A percentile compares a stretch with the other conserved stretches of the same genome.
Evolutionary conservation across 2,797 vertebrate species (phyloP).

Genomic region (Phalanger gymnotis): DNA sequence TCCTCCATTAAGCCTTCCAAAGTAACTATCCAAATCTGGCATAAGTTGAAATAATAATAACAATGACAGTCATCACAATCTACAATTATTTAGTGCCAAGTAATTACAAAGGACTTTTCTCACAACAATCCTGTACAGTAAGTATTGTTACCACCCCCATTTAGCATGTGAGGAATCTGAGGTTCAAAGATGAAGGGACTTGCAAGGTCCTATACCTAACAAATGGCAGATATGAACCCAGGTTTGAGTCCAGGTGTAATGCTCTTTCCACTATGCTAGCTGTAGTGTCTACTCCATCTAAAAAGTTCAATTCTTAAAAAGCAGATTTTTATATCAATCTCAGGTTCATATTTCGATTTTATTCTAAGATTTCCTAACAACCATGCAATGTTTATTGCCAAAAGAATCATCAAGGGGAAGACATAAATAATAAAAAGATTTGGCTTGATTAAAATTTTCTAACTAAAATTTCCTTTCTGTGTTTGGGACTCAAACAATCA

Average conservation of each 20-base stretch:
- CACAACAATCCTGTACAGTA: not conserved
- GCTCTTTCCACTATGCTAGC: not conserved
- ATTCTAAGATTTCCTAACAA: constrained; percentile 60
- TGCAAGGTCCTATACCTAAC: not conserved
- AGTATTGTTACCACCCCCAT: not conserved
- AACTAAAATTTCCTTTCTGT: constrained; percentile 71
- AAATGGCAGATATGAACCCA: not conserved
- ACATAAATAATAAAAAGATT: constrained; percentile 59
- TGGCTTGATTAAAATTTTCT: constrained; percentile 69
- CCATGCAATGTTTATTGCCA: constrained; percentile 57
- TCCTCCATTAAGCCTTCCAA: constrained; percentile 43
- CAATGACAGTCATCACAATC: not conserved
- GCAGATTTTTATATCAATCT: constrained; percentile 54
- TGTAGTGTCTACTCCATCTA: not conserved
- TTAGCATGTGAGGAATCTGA: not conserved
- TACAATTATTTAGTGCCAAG: not conserved
- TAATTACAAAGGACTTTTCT: not conserved
- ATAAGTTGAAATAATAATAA: constrained; percentile 5
- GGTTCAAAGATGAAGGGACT: not conserved
- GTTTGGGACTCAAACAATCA: constrained; percentile 63
- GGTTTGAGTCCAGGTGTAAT: not conserved
- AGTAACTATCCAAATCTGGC: constrained; percentile 47
- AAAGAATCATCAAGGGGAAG: constrained; percentile 54
- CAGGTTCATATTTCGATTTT: constrained; percentile 58
- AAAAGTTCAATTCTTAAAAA: not conserved